Evolutionary conservation across 2,888 invertebrate species (phyloP).

Genomic region (Morpho achilles): DNA sequence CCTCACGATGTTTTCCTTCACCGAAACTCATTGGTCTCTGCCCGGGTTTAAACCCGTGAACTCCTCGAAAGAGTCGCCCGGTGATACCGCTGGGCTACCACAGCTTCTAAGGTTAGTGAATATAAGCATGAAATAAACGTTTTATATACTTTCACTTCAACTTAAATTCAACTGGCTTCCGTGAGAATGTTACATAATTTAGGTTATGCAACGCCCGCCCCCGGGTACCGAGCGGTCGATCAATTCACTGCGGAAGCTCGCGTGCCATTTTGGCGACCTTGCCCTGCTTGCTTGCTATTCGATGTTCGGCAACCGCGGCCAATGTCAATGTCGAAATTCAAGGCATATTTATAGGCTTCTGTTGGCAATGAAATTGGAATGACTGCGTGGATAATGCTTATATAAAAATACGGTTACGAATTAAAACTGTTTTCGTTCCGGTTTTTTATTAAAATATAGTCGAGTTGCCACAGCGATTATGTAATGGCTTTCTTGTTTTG

Average conservation of each 20-base stretch:
- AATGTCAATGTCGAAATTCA: conserved; percentile 29
- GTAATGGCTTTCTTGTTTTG: too few relatives aligned
- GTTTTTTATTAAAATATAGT: too few relatives aligned
- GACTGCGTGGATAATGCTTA: background rate
- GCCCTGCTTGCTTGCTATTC: conserved; percentile 29
- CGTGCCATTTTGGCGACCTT: conserved; percentile 36
- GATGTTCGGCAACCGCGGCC: conserved; percentile 38
- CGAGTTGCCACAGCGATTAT: too few relatives aligned
- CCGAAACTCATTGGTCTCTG: too few relatives aligned
- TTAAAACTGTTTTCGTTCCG: background rate
- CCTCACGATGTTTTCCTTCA: too few relatives aligned
- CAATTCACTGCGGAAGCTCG: conserved; percentile 12
- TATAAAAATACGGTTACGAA: background rate
- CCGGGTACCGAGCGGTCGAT: conserved; percentile 12
- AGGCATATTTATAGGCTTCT: conserved; percentile 2
- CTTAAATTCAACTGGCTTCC: background rate
- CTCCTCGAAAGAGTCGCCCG: too few relatives aligned
- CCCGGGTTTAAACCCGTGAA: too few relatives aligned
- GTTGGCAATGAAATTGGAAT: conserved; percentile 3
- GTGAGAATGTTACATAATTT: conserved; percentile 7
- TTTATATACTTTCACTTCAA: too few relatives aligned
- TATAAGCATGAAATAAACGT: too few relatives aligned
- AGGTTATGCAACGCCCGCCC: conserved; percentile 12
- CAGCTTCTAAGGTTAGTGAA: too few relatives aligned
- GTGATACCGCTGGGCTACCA: too few relatives aligned